phyloP scores from a whole-genome alignment of 2,888 invertebrate species.

The Agrotis ipsilon region DNA sequence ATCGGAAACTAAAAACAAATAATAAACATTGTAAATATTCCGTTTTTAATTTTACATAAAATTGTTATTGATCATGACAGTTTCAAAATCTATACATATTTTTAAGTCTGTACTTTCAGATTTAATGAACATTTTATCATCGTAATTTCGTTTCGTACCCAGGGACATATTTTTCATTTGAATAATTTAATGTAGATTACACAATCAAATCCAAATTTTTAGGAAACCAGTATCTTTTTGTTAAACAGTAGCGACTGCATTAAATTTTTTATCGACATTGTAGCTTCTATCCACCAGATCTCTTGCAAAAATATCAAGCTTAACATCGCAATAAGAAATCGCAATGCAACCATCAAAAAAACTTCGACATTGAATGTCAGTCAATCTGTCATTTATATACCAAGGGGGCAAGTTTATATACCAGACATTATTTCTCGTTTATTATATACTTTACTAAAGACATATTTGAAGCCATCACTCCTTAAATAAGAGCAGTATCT shows the following conservation, averaged over 20 bases:
- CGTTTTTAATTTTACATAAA: too few relatives aligned
- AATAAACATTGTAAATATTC: too few relatives aligned
- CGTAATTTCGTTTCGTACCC: too few relatives aligned
- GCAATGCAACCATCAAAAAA: neutral
- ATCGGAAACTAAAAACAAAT: too few relatives aligned
- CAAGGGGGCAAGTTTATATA: conserved; percentile 1
- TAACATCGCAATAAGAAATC: neutral
- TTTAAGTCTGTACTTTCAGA: too few relatives aligned
- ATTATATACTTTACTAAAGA: conserved; percentile 29
- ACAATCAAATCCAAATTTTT: neutral
- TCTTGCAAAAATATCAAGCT: conserved; percentile 4
- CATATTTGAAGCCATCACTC: conserved; percentile 18
- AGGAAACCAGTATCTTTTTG: neutral
- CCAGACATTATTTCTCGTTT: conserved; percentile 6
- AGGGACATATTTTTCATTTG: too few relatives aligned
- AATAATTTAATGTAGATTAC: neutral
- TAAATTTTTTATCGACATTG: neutral
- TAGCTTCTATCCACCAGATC: neutral
- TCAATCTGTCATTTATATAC: conserved; percentile 17
- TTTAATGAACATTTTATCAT: too few relatives aligned
- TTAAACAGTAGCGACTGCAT: neutral
- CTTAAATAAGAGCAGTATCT: conserved; percentile 25
- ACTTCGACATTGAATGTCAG: conserved; percentile 14
- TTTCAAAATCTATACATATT: too few relatives aligned
- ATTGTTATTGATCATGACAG: too few relatives aligned